These are phyloP conservation scores for Ataeniobius toweri DNA, from an alignment of 2,797 vertebrate species.

Conservation along the genomic window DNA sequence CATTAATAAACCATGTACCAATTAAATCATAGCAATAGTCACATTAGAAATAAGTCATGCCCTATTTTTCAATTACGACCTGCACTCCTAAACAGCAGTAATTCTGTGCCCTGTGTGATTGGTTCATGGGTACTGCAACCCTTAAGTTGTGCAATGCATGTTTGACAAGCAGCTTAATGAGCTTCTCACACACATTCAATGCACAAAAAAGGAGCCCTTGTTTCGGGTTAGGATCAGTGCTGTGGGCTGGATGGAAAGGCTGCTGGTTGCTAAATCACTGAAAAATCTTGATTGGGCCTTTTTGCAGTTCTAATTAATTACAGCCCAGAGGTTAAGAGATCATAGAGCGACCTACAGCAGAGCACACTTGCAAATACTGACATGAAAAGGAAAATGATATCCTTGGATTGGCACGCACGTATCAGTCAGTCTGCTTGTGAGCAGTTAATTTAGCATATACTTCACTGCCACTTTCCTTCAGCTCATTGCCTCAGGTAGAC, in stretches of 20 bases:
- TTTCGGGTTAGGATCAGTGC: conserved; percentile 42
- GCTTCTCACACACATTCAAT: conserved; percentile 23
- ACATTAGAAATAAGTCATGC: conserved; percentile 38
- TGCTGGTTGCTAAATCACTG: conserved; percentile 60
- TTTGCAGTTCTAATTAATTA: conserved; percentile 81
- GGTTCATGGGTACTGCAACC: conserved; percentile 11
- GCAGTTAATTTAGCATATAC: conserved; percentile 14
- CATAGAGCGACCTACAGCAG: conserved; percentile 54
- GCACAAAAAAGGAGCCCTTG: conserved; percentile 41
- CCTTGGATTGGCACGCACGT: conserved; percentile 18
- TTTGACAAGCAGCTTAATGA: conserved; percentile 53
- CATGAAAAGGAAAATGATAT: conserved; percentile 27
- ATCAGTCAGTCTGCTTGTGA: conserved; percentile 20
- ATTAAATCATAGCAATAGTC: conserved; percentile 42
- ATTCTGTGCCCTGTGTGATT: conserved; percentile 4
- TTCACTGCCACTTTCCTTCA: conserved; percentile 4
- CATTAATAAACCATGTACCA: conserved; percentile 57
- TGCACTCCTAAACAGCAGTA: conserved; percentile 4
- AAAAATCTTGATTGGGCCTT: conserved; percentile 77
- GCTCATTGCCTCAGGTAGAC: conserved; percentile 21
- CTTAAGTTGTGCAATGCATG: conserved; percentile 14
- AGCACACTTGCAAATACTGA: conserved; percentile 48
- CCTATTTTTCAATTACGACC: conserved; percentile 6
- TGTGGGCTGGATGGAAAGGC: conserved; percentile 66
- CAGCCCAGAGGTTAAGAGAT: conserved; percentile 73